Evolutionary conservation across 1,140 invertebrate species (phyloP).

Genomic region (Drosophila azteca): DNA sequence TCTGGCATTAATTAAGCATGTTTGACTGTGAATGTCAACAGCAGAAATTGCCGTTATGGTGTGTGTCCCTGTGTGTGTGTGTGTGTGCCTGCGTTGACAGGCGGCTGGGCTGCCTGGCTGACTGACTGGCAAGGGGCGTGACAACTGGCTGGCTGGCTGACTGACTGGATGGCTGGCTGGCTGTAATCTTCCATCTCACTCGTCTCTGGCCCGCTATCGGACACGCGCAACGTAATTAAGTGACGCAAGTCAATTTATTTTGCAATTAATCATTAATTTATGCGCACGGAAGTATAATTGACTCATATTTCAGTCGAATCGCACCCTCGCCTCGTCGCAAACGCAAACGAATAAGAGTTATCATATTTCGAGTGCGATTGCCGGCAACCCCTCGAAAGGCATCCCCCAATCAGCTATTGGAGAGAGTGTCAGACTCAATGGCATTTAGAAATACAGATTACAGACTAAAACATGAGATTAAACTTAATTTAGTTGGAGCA

Average conservation of each 20-base stretch:
- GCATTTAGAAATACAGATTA: too few species aligned
- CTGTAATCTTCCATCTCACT: conserved; percentile 28
- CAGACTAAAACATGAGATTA: too few species aligned
- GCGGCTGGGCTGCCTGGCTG: conserved; percentile 30
- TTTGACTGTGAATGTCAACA: conserved; percentile 82
- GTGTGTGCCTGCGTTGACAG: conserved; percentile 58
- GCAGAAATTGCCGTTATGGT: conserved; percentile 60
- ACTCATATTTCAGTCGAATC: conserved; percentile 69
- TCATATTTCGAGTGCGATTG: conserved; percentile 28
- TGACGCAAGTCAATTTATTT: conserved; percentile 83
- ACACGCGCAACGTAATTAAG: conserved; percentile 67
- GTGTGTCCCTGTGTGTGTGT: conserved; percentile 34
- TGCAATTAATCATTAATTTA: conserved; percentile 83
- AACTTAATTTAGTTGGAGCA: too few species aligned
- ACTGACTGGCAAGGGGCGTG: conserved; percentile 35
- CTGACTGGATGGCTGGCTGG: conserved; percentile 4
- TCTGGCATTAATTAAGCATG: conserved; percentile 82
- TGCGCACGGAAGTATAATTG: conserved; percentile 80
- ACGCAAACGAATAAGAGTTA: conserved; percentile 12
- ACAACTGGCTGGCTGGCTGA: conserved; percentile 34
- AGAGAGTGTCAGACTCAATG: too few species aligned
- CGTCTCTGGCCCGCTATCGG: conserved; percentile 21
- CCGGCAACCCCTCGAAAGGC: too few species aligned
- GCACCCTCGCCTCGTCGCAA: conserved; percentile 34
- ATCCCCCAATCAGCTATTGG: too few species aligned